Evolutionary conservation across 2,113 vertebrate species (phyloP).

Genomic region (Pholis gunnellus): DNA sequence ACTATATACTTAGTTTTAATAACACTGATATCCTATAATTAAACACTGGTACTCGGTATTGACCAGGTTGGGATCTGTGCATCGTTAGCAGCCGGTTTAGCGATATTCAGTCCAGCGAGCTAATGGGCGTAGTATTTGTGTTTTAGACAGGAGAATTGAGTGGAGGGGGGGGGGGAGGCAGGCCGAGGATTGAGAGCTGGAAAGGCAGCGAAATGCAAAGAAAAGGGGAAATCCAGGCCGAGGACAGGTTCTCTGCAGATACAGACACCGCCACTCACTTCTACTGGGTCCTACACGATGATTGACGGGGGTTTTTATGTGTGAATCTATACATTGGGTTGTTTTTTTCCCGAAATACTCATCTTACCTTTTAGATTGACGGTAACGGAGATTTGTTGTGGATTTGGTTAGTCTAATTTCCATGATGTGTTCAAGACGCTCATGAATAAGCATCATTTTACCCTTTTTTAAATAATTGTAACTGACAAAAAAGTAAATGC

Average conservation of each 20-base stretch:
- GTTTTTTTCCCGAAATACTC: too few relatives aligned
- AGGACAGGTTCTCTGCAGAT: background rate
- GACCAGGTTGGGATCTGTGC: too few relatives aligned
- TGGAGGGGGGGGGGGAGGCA: background rate
- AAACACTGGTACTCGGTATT: too few relatives aligned
- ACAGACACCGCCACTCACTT: background rate
- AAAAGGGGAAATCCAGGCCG: background rate
- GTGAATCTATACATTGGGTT: background rate
- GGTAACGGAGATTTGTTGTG: conserved; percentile 48
- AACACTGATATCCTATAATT: too few relatives aligned
- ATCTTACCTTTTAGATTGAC: conserved; percentile 19
- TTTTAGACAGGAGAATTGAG: background rate
- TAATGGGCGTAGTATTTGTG: background rate
- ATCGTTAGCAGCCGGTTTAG: background rate
- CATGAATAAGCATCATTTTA: conserved; percentile 13
- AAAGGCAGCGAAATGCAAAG: background rate
- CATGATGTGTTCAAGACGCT: conserved; percentile 26
- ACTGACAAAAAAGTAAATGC: conserved; percentile 18
- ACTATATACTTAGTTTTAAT: background rate
- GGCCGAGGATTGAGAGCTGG: background rate
- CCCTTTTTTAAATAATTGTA: conserved; percentile 25
- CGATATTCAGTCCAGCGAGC: background rate
- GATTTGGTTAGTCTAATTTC: conserved; percentile 42
- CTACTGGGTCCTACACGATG: background rate
- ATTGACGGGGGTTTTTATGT: background rate